phyloP scores from a whole-genome alignment of 2,797 vertebrate species.

The Tenualosa ilisha region DNA sequence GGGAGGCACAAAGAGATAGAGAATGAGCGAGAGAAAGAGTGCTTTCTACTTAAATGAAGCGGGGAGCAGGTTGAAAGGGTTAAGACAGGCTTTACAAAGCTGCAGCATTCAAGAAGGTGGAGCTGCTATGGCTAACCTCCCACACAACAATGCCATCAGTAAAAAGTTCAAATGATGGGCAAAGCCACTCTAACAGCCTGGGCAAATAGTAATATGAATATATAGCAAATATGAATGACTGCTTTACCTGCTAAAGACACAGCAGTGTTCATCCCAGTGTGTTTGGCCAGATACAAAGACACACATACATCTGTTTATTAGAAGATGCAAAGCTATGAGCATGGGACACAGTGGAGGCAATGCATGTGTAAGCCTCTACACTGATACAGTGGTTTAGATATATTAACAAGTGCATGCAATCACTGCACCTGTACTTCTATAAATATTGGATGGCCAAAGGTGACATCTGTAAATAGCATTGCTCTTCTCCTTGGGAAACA shows the following conservation, averaged over 20 bases:
- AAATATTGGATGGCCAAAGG: not conserved
- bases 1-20: slow-evolving; percentile 73
- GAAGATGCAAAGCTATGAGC: not conserved
- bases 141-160: not conserved
- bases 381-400: not conserved
- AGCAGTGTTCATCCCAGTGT: not conserved
- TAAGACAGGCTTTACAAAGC: slow-evolving; percentile 72
- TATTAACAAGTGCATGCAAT: not conserved
- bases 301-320: not conserved
- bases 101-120: slow-evolving; percentile 50
- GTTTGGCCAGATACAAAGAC: not conserved
- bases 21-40: slow-evolving; percentile 15
- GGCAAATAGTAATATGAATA: not conserved
- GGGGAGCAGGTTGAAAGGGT: slow-evolving; percentile 71
- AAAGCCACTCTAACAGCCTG: slow-evolving; percentile 17
- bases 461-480: not conserved
- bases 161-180: slow-evolving; percentile 21
- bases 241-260: not conserved
- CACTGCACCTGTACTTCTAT: not conserved
- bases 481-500: not conserved
- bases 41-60: slow-evolving; percentile 71
- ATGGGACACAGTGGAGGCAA: not conserved
- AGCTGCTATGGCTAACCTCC: not conserved
- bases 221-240: not conserved
- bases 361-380: not conserved